phyloP scores from a whole-genome alignment of 2,113 vertebrate species.

The Dipodomys merriami region DNA sequence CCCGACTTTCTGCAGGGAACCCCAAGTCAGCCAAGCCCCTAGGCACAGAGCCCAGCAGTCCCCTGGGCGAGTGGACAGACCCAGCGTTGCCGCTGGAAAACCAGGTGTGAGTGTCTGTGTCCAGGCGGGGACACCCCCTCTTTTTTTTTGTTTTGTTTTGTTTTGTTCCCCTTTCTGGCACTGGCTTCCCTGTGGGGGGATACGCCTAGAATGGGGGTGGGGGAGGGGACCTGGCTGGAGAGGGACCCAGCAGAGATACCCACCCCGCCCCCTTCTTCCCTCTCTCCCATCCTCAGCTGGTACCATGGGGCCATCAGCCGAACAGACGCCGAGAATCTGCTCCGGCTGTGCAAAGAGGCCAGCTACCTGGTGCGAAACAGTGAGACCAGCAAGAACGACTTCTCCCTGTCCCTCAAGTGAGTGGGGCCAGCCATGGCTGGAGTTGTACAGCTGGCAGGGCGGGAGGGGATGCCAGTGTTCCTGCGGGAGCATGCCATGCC shows the following conservation, averaged over 20 bases:
- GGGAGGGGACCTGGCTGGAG: constrained; percentile 42
- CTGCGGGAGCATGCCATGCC: background rate
- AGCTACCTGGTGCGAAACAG: constrained; percentile 99
- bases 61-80: constrained; percentile 94
- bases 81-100: constrained; percentile 94
- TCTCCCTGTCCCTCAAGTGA: constrained; percentile 99
- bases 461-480: background rate
- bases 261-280: background rate
- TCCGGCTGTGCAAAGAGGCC: constrained; percentile 97
- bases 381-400: constrained; percentile 98
- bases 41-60: constrained; percentile 88
- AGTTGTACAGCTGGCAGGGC: background rate
- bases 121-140: background rate
- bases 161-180: background rate
- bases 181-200: constrained; percentile 25
- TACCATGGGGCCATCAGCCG: constrained; percentile 98
- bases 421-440: constrained; percentile 66
- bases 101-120: constrained; percentile 94
- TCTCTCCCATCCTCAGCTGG: constrained; percentile 89
- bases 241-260: constrained; percentile 63
- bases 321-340: constrained; percentile 95
- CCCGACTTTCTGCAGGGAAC: constrained; percentile 91
- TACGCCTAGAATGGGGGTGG: background rate
- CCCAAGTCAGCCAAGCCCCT: constrained; percentile 92
- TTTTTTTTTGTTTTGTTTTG: background rate